Conservation (phyloP, 2,113 vertebrate genomes). For the Thryonomys swinderianus region DNA sequence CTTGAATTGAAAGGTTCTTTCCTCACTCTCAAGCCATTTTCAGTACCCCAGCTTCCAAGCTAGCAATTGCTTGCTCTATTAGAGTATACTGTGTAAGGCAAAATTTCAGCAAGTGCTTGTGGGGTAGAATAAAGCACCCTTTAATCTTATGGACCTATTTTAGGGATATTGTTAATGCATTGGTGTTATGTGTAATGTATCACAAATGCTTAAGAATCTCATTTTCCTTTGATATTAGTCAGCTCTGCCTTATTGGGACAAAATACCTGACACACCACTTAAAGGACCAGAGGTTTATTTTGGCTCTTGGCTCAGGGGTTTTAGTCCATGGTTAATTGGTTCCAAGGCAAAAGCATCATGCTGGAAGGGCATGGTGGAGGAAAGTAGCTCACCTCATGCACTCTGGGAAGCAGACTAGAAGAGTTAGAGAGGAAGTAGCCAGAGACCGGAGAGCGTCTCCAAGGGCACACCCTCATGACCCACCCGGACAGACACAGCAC, state of each 20-base stretch:
- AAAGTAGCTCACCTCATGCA: background rate
- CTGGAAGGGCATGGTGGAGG: background rate
- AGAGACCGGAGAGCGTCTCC: background rate
- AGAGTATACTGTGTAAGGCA: background rate
- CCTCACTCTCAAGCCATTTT: slow-evolving; percentile 33
- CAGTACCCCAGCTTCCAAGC: background rate
- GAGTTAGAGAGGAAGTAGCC: background rate
- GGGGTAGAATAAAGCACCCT: background rate
- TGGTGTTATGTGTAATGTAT: background rate
- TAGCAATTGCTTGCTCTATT: background rate
- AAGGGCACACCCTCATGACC: background rate
- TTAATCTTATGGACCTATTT: background rate
- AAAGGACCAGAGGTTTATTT: background rate
- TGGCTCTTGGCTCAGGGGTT: background rate
- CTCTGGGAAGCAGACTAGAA: background rate
- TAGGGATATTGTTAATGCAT: background rate
- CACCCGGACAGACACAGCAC: background rate
- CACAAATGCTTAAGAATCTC: background rate
- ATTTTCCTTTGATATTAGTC: background rate
- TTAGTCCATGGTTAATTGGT: background rate
- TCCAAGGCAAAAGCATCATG: background rate
- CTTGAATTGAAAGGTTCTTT: slow-evolving; percentile 53
- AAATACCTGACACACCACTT: background rate
- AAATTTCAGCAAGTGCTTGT: background rate
- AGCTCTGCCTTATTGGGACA: background rate